A percentile compares a stretch with the other conserved stretches of the same genome.
Conservation (phyloP, 2,113 vertebrate species). For the Callipepla squamata region DNA sequence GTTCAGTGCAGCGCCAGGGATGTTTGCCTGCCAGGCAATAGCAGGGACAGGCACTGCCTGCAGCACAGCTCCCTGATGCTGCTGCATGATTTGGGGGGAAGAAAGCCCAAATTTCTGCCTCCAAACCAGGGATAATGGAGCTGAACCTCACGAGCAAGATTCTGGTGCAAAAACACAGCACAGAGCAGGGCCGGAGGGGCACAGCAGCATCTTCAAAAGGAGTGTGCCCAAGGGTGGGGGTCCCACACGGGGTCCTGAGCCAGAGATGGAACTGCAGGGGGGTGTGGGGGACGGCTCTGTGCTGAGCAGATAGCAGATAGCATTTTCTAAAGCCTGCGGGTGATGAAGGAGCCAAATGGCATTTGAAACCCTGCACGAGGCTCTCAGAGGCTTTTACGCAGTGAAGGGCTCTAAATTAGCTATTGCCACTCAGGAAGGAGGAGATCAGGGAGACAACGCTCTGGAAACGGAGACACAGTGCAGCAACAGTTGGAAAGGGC, state of each 20-base stretch:
- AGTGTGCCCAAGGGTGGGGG: background rate
- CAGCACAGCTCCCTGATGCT: background rate
- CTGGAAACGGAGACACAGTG: background rate
- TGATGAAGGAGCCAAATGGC: background rate
- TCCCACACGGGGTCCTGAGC: background rate
- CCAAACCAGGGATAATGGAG: background rate
- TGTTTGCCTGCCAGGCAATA: background rate
- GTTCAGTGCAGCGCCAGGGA: background rate
- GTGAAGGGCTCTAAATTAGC: slow-evolving; percentile 12
- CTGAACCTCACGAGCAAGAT: background rate
- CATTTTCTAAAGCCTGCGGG: background rate
- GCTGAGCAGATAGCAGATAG: background rate
- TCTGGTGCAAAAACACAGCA: background rate
- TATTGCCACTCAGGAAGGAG: background rate
- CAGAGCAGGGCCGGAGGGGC: background rate
- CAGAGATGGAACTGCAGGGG: background rate
- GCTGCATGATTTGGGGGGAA: background rate
- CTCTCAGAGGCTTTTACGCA: background rate
- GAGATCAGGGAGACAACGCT: background rate
- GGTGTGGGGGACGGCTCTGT: background rate
- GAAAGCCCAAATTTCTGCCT: background rate
- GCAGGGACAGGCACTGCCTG: background rate
- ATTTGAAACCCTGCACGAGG: background rate
- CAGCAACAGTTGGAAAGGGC: background rate
- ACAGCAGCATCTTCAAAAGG: background rate